Conservation (phyloP, 2,888 invertebrate genomes). For the Bibio marci region DNA sequence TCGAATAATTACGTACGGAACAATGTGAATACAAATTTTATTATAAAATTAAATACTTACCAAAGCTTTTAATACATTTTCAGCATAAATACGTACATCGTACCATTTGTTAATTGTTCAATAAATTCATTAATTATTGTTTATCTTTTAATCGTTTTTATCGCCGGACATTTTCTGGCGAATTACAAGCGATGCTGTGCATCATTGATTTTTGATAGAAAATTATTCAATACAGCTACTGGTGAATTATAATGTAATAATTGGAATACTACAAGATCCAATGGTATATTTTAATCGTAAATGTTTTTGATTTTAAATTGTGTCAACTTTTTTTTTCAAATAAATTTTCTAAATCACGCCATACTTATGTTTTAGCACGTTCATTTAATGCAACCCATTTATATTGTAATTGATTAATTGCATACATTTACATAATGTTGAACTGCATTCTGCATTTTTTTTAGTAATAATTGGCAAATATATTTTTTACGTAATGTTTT, state of each 20-base stretch:
- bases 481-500: constrained; percentile 54
- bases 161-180: constrained; percentile 24
- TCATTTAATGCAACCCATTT: constrained; percentile 52
- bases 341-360: constrained; percentile 21
- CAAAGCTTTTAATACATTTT: too few species aligned
- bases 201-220: constrained; percentile 23
- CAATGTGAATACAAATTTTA: too few species aligned
- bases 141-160: constrained; percentile 24
- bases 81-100: too few species aligned
- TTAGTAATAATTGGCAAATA: constrained; percentile 46
- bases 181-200: constrained; percentile 18
- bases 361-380: constrained; percentile 23
- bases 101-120: too few species aligned
- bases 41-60: too few species aligned
- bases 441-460: constrained; percentile 51
- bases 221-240: constrained; percentile 21
- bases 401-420: constrained; percentile 42
- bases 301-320: constrained; percentile 25
- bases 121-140: too few species aligned
- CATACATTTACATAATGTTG: constrained; percentile 38
- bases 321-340: constrained; percentile 19
- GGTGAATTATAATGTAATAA: constrained; percentile 23
- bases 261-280: constrained; percentile 22
- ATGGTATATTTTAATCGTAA: constrained; percentile 25
- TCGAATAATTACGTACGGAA: too few species aligned